A percentile compares a stretch with the other conserved stretches of the same genome.
These are phyloP conservation scores for Spizaetus ornatus DNA, from an alignment of 2,113 vertebrate species.

Conservation along the genomic window DNA sequence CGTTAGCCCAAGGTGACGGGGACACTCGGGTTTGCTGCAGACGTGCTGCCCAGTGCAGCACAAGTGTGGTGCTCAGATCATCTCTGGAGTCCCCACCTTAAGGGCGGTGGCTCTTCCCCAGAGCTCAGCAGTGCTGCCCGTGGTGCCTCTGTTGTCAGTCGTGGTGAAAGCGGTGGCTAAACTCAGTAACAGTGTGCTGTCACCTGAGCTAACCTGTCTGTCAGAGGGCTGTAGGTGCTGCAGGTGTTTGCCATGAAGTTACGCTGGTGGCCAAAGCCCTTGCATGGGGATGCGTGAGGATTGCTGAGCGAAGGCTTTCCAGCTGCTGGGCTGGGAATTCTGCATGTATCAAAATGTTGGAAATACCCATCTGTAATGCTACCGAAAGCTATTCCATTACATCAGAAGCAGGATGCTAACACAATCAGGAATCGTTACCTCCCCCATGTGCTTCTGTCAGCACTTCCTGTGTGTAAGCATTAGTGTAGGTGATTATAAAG, in stretches of 20 bases:
- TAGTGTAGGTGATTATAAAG: not conserved
- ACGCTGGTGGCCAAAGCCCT: fast-evolving
- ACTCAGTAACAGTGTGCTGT: fast-evolving
- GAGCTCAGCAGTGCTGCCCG: fast-evolving
- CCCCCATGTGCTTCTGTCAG: fast-evolving
- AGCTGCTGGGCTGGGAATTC: not conserved
- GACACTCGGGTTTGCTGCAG: not conserved
- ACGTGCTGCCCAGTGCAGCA: fast-evolving
- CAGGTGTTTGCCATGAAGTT: not conserved
- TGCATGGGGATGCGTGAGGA: not conserved
- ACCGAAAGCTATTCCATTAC: fast-evolving
- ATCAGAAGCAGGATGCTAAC: fast-evolving
- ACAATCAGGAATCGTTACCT: not conserved
- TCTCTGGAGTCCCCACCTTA: not conserved
- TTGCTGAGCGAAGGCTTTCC: not conserved
- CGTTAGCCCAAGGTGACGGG: not conserved
- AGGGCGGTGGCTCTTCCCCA: not conserved
- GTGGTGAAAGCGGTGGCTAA: not conserved
- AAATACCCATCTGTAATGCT: fast-evolving
- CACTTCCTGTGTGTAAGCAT: not conserved
- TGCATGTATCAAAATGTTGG: no score
- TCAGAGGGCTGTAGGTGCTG: not conserved
- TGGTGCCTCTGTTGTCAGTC: fast-evolving
- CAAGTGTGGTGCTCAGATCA: fast-evolving
- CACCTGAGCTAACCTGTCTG: not conserved